Evolutionary conservation across 23 tunicate genomes (phyloP).

Genomic region (Botrylloides violaceus): DNA sequence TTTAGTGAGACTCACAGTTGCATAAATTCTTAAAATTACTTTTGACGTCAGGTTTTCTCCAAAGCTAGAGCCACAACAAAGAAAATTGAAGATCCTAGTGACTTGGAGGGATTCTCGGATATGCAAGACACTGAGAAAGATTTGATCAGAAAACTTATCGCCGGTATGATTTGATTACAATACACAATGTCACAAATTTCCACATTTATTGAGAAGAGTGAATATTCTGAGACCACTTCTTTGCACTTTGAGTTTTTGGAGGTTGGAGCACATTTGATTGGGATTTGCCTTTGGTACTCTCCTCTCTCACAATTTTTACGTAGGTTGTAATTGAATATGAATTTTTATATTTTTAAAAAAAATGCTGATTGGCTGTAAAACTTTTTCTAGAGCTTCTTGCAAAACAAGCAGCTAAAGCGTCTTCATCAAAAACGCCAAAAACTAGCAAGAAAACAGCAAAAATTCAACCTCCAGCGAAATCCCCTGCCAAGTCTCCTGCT

Average conservation of each 20-base stretch:
- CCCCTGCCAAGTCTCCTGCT: conserved; percentile 4
- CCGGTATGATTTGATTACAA: not conserved
- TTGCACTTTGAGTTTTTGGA: too few relatives aligned
- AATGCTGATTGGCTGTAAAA: not conserved
- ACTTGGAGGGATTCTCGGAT: conserved; percentile 79
- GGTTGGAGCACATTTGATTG: too few relatives aligned
- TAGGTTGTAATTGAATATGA: too few relatives aligned
- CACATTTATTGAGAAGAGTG: too few relatives aligned
- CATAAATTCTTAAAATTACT: too few relatives aligned
- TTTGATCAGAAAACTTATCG: conserved; percentile 36
- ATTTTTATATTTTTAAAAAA: too few relatives aligned
- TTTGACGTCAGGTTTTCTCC: conserved; percentile 55
- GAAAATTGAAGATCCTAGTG: conserved; percentile 72
- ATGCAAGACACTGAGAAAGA: conserved; percentile 86
- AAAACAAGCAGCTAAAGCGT: conserved; percentile 5
- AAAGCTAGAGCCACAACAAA: conserved; percentile 83
- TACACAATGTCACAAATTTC: too few relatives aligned
- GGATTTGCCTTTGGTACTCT: too few relatives aligned
- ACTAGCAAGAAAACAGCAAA: not conserved
- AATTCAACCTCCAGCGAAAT: not conserved
- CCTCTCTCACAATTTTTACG: too few relatives aligned
- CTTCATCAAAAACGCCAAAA: not conserved
- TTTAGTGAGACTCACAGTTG: too few relatives aligned
- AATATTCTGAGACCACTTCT: too few relatives aligned
- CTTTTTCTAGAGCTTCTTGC: not conserved